Percentiles rank a stretch among this genome's conserved stretches.
phyloP scores from a whole-genome alignment of 1,140 invertebrate genomes.

The Phocides pigmalion region DNA sequence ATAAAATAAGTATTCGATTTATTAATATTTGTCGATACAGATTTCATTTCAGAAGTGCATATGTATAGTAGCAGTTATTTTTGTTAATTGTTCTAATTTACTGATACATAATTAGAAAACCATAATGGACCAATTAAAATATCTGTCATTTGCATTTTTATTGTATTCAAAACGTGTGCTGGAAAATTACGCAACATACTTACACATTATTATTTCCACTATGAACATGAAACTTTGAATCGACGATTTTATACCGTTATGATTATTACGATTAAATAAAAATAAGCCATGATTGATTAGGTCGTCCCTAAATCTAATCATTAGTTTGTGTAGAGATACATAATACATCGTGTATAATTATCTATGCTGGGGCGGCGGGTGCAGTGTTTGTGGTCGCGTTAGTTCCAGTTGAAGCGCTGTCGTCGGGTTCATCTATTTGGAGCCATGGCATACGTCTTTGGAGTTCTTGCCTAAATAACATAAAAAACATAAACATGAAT shows the following conservation, averaged over 20 bases:
- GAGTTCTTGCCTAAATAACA: constrained; percentile 73
- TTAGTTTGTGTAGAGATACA: constrained; percentile 26
- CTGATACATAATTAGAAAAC: no score
- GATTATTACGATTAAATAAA: background rate
- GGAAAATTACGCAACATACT: no score
- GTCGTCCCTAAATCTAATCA: background rate
- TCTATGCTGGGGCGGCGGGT: constrained; percentile 54
- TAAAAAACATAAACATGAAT: background rate
- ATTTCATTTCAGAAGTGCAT: no score
- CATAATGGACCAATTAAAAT: no score
- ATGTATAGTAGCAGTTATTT: no score
- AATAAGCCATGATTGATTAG: background rate
- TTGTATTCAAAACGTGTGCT: no score
- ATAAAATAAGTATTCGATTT: background rate
- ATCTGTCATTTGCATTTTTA: no score
- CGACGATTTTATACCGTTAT: no score
- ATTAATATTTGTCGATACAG: constrained; percentile 4
- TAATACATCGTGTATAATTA: no score
- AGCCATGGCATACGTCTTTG: constrained; percentile 81
- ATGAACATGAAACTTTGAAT: no score
- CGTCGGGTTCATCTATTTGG: constrained; percentile 79
- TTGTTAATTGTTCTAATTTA: no score
- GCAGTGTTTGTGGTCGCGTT: constrained; percentile 62
- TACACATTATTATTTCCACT: no score
- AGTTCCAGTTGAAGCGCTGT: constrained; percentile 70